A percentile compares a stretch with the other conserved stretches of the same genome.
Conservation (phyloP, 1,140 invertebrate genomes). For the Uloborus diversus region DNA sequence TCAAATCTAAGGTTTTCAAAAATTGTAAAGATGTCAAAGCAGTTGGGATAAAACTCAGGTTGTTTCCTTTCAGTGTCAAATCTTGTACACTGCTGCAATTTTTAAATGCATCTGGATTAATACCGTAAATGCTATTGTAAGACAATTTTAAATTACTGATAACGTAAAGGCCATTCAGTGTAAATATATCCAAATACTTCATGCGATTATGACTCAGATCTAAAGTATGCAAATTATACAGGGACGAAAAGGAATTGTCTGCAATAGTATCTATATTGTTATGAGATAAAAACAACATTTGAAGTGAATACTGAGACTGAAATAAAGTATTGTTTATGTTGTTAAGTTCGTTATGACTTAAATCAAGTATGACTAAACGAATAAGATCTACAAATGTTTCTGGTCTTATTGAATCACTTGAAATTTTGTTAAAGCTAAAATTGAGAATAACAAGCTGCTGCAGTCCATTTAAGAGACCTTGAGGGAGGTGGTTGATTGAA, state of each 20-base stretch:
- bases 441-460: slow-evolving; percentile 84
- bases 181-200: slow-evolving; percentile 77
- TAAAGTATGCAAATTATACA: slow-evolving; percentile 85
- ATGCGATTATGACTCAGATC: slow-evolving; percentile 82
- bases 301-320: slow-evolving; percentile 62
- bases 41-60: slow-evolving; percentile 58
- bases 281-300: slow-evolving; percentile 59
- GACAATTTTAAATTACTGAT: slow-evolving; percentile 84
- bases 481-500: slow-evolving; percentile 77
- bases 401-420: slow-evolving; percentile 79
- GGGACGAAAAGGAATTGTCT: slow-evolving; percentile 73
- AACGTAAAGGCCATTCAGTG: slow-evolving; percentile 86
- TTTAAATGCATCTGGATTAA: slow-evolving; percentile 60
- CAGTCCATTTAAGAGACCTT: slow-evolving; percentile 80
- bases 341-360: slow-evolving; percentile 83
- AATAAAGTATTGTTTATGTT: slow-evolving; percentile 84
- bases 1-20: slow-evolving; percentile 80
- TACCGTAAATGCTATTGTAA: slow-evolving; percentile 73
- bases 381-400: slow-evolving; percentile 87
- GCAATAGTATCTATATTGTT: slow-evolving; percentile 60
- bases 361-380: slow-evolving; percentile 82
- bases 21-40: slow-evolving; percentile 68
- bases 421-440: slow-evolving; percentile 84
- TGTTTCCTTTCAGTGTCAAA: slow-evolving; percentile 61
- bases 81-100: slow-evolving; percentile 61